Percentiles rank a stretch among this genome's conserved stretches.
These are phyloP conservation scores for Stegana nigrithorax DNA, from an alignment of 2,888 invertebrate species.

Conservation along the genomic window DNA sequence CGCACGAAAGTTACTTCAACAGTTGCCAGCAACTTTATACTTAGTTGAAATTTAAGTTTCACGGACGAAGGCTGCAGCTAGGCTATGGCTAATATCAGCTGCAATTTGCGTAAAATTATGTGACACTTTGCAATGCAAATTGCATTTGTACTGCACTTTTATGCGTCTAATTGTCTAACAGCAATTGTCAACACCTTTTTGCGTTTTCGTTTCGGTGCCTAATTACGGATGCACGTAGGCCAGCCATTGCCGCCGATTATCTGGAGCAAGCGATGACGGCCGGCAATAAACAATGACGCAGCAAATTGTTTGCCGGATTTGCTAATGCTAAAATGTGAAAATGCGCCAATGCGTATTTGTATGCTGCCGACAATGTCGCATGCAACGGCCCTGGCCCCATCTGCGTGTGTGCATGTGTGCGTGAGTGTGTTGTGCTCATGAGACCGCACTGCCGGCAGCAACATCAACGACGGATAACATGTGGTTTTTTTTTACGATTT, in stretches of 20 bases:
- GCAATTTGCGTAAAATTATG: too few relatives aligned
- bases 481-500: constrained; percentile 55
- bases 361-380: not conserved
- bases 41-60: too few relatives aligned
- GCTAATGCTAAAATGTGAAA: not conserved
- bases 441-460: not conserved
- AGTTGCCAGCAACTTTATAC: too few relatives aligned
- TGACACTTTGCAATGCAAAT: constrained; percentile 35
- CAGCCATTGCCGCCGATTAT: constrained; percentile 47
- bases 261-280: not conserved
- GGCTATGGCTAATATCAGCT: too few relatives aligned
- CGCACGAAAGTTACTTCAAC: too few relatives aligned
- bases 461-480: not conserved
- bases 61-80: too few relatives aligned
- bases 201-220: not conserved
- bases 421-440: too few relatives aligned
- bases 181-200: constrained; percentile 60
- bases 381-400: too few relatives aligned
- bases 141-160: constrained; percentile 7
- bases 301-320: constrained; percentile 5
- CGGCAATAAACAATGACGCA: not conserved
- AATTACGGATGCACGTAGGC: not conserved
- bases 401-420: too few relatives aligned
- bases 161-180: constrained; percentile 45
- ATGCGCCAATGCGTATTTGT: not conserved